Percentiles rank a stretch among this genome's conserved stretches.
Evolutionary conservation across 2,797 vertebrate species (phyloP).

Genomic region (Buphagus erythrorhynchus): DNA sequence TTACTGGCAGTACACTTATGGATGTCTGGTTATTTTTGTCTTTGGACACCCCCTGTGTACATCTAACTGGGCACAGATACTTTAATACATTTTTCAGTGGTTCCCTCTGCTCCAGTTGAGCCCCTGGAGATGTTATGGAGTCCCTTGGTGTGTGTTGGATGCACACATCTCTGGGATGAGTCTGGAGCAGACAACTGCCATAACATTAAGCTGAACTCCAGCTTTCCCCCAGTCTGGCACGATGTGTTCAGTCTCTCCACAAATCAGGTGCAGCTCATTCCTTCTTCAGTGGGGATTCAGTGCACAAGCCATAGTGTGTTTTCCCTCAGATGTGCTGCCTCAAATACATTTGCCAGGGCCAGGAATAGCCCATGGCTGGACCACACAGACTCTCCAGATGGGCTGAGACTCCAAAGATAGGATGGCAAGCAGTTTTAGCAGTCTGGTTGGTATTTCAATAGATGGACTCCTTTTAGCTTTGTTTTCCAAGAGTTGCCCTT

Average conservation of each 20-base stretch:
- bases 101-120: not conserved
- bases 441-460: not conserved
- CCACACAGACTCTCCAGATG: not conserved
- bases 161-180: not conserved
- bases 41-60: not conserved
- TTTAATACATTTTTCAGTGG: not conserved
- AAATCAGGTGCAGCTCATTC: not conserved
- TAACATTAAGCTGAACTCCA: not conserved
- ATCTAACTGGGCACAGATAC: not conserved
- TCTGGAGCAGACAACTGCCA: not conserved
- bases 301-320: not conserved
- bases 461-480: not conserved
- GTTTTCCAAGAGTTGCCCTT: not conserved
- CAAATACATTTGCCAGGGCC: not conserved
- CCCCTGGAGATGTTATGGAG: not conserved
- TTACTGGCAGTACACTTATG: not conserved
- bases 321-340: not conserved
- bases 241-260: not conserved
- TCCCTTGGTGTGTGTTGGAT: not conserved
- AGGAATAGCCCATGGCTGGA: not conserved
- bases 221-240: not conserved
- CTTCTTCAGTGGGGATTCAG: not conserved
- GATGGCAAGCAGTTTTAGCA: not conserved
- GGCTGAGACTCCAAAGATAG: not conserved
- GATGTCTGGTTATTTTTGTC: not conserved